Evolutionary conservation across 2,113 vertebrate species (phyloP).

Genomic region (Cynopterus brachyotis): DNA sequence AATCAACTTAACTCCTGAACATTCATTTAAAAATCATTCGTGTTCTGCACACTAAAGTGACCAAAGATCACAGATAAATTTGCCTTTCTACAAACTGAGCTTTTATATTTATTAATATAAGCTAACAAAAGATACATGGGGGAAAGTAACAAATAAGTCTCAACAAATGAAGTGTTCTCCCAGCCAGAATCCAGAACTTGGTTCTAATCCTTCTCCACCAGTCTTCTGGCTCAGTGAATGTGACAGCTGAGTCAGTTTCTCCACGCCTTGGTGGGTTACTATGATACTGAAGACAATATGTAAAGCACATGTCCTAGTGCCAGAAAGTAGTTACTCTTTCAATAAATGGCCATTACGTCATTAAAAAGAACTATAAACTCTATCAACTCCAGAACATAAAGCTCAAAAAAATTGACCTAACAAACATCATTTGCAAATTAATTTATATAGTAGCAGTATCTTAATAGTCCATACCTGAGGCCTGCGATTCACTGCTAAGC

Average conservation of each 20-base stretch:
- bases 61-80: not conserved
- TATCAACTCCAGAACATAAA: not conserved
- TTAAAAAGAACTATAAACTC: not conserved
- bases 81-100: not conserved
- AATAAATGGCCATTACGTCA: not conserved
- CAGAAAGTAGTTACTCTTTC: not conserved
- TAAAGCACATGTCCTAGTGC: not conserved
- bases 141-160: not conserved
- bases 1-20: not conserved
- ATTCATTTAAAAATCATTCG: not conserved
- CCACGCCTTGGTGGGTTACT: not conserved
- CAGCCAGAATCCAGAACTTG: not conserved
- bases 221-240: not conserved
- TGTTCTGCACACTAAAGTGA: not conserved
- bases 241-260: not conserved
- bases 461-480: constrained; percentile 86
- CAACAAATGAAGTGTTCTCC: not conserved
- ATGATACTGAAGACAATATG: not conserved
- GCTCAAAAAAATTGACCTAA: not conserved
- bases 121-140: not conserved
- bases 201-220: not conserved
- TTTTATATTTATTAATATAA: constrained; percentile 22
- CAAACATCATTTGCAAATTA: not conserved
- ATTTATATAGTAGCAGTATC: not conserved
- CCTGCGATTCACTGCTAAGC: constrained; percentile 94